phyloP scores from a whole-genome alignment of 2,888 invertebrate species.

The Tridacna crocea region DNA sequence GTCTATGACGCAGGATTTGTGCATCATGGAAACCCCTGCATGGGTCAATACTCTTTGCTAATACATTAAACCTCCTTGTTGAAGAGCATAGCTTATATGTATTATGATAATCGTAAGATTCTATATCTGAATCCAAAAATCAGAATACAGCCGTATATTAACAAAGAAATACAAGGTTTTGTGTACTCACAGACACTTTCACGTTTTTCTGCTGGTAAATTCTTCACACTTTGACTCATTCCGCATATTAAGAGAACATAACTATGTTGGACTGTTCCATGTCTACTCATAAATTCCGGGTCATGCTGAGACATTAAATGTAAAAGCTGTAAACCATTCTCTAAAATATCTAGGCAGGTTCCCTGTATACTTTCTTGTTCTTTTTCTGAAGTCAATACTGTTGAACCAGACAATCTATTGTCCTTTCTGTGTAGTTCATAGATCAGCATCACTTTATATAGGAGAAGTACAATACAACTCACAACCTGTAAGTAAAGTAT shows the following conservation, averaged over 20 bases:
- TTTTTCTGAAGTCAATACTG: background rate
- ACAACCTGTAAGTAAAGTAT: slow-evolving; percentile 57
- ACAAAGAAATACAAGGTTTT: background rate
- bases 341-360: slow-evolving; percentile 44
- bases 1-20: too few species aligned
- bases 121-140: too few species aligned
- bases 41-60: too few species aligned
- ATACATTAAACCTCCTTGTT: too few species aligned
- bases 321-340: slow-evolving; percentile 62
- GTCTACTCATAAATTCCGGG: slow-evolving; percentile 55
- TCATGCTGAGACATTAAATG: slow-evolving; percentile 66
- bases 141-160: too few species aligned
- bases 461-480: slow-evolving; percentile 49
- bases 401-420: background rate
- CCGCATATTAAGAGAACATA: slow-evolving; percentile 68
- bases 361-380: background rate
- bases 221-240: slow-evolving; percentile 57
- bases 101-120: too few species aligned
- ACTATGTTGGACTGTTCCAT: slow-evolving; percentile 60
- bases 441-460: slow-evolving; percentile 45
- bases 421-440: background rate
- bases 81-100: too few species aligned
- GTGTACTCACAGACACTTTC: slow-evolving; percentile 63
- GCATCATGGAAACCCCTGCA: too few species aligned
- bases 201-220: slow-evolving; percentile 40